A percentile compares a stretch with the other conserved stretches of the same genome.
phyloP scores from a whole-genome alignment of 2,888 invertebrate species.

The Vannuccia rotundouncinata region DNA sequence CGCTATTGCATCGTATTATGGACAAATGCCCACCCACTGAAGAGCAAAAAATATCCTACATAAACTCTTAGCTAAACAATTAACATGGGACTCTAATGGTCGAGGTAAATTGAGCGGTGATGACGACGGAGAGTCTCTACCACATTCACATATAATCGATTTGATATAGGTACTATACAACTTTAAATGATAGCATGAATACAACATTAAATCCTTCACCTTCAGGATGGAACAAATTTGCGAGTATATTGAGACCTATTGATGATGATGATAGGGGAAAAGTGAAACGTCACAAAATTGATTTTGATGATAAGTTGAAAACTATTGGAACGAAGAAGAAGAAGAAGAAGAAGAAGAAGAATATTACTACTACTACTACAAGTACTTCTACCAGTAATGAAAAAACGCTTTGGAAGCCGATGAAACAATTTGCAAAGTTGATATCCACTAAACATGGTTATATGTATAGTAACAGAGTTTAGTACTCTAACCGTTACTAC shows the following conservation, averaged over 20 bases:
- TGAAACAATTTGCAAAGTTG: background rate
- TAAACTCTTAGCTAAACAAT: background rate
- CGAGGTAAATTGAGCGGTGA: background rate
- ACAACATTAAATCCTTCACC: background rate
- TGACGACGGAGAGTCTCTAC: background rate
- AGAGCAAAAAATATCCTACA: background rate
- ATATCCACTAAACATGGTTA: background rate
- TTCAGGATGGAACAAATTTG: background rate
- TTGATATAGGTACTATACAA: background rate
- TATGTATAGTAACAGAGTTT: background rate
- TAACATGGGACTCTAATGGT: background rate
- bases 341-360: background rate
- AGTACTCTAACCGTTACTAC: background rate
- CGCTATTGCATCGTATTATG: too few relatives aligned
- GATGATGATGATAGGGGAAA: background rate
- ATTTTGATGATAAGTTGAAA: background rate
- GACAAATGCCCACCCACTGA: too few relatives aligned
- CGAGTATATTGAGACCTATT: background rate
- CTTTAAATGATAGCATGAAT: background rate
- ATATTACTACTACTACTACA: background rate
- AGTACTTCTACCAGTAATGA: background rate
- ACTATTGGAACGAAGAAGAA: background rate
- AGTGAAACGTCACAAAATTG: background rate
- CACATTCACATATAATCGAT: background rate
- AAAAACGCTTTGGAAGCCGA: background rate